Percentiles rank a stretch among this genome's conserved stretches.
Conservation (phyloP, 2,888 invertebrate species). For the Lasioglossum lativentre region DNA sequence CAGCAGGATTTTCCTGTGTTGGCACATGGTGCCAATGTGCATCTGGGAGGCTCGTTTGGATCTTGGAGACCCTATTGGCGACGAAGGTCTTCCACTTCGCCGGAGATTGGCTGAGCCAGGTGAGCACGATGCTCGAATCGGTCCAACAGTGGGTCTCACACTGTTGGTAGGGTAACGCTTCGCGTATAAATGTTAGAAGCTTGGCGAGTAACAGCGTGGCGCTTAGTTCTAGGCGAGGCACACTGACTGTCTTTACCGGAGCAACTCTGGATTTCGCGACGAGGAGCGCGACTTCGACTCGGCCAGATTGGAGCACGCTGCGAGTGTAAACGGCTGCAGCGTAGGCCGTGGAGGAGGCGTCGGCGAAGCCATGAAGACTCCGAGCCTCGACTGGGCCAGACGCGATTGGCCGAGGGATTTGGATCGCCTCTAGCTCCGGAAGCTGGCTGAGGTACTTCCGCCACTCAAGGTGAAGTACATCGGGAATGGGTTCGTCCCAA, state of each 20-base stretch:
- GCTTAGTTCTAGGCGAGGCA: conserved; percentile 51
- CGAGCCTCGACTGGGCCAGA: too few relatives aligned
- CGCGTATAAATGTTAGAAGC: background rate
- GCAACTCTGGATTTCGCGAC: background rate
- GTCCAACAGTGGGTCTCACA: too few relatives aligned
- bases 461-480: too few relatives aligned
- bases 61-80: conserved; percentile 19
- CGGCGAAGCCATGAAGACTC: too few relatives aligned
- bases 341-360: too few relatives aligned
- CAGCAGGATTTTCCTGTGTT: background rate
- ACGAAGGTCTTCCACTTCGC: conserved; percentile 19
- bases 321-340: too few relatives aligned
- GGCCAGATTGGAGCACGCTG: background rate
- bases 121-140: conserved; percentile 9
- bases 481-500: background rate
- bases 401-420: too few relatives aligned
- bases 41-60: background rate
- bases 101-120: conserved; percentile 11
- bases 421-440: too few relatives aligned
- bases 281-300: background rate
- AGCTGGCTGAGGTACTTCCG: too few relatives aligned
- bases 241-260: background rate
- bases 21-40: background rate
- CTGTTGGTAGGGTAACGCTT: too few relatives aligned
- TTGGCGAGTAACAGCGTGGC: conserved; percentile 27